Conservation (phyloP, 2,888 invertebrate species). For the Strigamia crassipes region DNA sequence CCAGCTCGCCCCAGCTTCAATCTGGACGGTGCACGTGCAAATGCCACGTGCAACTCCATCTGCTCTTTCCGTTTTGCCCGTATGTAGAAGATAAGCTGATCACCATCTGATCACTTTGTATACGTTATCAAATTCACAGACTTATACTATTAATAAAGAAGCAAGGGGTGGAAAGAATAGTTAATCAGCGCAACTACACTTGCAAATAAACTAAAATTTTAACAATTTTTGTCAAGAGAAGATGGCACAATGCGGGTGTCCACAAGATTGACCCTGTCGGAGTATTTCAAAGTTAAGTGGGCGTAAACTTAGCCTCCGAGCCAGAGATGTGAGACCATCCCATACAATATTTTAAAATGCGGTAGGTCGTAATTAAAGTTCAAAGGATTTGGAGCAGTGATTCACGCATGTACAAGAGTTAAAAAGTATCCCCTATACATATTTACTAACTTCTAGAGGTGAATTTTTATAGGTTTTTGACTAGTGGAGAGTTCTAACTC, state of each 20-base stretch:
- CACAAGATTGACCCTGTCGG: constrained; percentile 23
- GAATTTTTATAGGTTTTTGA: background rate
- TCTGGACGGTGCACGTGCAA: constrained; percentile 22
- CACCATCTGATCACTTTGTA: background rate
- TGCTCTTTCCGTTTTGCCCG: constrained; percentile 6
- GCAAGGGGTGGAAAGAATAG: background rate
- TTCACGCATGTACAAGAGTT: no score
- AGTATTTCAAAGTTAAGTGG: constrained; percentile 14
- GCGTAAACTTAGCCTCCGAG: constrained; percentile 19
- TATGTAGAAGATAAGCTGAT: background rate
- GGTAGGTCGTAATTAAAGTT: constrained; percentile 1
- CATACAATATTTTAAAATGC: background rate
- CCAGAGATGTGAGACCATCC: background rate
- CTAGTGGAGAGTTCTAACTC: background rate
- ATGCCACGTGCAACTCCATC: constrained; percentile 22
- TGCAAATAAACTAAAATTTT: background rate
- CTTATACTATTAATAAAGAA: background rate
- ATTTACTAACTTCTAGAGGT: no score
- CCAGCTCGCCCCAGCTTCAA: constrained; percentile 10
- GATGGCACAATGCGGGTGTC: background rate
- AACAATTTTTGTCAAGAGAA: background rate
- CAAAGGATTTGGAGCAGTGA: background rate
- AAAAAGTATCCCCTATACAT: no score
- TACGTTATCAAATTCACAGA: background rate
- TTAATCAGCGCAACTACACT: background rate